Base-by-base conservation (phyloP, 37 sponge, comb jelly and placozoan genomes). In the Beroe forskalii region DNA sequence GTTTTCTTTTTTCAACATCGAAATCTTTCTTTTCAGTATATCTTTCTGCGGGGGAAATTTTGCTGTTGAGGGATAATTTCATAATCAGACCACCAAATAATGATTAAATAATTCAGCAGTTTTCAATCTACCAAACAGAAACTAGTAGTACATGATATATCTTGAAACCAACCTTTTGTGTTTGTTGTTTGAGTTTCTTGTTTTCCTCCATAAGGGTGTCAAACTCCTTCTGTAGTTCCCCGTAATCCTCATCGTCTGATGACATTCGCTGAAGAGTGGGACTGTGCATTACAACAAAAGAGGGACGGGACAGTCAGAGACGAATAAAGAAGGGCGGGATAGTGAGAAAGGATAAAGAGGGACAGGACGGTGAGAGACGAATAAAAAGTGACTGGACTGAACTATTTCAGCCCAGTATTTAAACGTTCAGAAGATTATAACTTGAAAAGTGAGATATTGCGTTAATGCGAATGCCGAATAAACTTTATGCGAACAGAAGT, bases 1-100 rank as follows among this genome's bases (percentile, higher is more conserved):
- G 22, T 80, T 80, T 80, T 80, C 86, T 44, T 80, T 80, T 12
- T 37, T 35, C 48, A 80, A 4, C 86, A 80, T 80, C 55, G 55
- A 80, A 28, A 80, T 80, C 55, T 80, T 80, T 1, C 86, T 43
- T 31, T 80, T 80, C n/a, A 80, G 86, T 44, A 80, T 23, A 25
- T 80, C 86, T 25, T 80, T 80, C 86, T 80, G 55, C 1, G 55
- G 4, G 31, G 55, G 55, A n/a, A n/a, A n/a, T n/a, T n/a, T n/a
- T n/a, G n/a, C n/a, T n/a, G n/a, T n/a, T n/a, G n/a, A n/a, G n/a
- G n/a, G n/a, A n/a, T n/a, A n/a, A n/a, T n/a, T n/a, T n/a, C n/a
- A n/a, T n/a, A n/a, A n/a, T n/a, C n/a, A n/a, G n/a, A n/a, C n/a
- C n/a, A n/a, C n/a, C n/a, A n/a, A n/a, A n/a, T n/a, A n/a, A n/a